Percentiles rank a stretch among this genome's conserved stretches.
Evolutionary conservation across 2,113 vertebrate species (phyloP).

Genomic region (Malurus alboscapulatus): DNA sequence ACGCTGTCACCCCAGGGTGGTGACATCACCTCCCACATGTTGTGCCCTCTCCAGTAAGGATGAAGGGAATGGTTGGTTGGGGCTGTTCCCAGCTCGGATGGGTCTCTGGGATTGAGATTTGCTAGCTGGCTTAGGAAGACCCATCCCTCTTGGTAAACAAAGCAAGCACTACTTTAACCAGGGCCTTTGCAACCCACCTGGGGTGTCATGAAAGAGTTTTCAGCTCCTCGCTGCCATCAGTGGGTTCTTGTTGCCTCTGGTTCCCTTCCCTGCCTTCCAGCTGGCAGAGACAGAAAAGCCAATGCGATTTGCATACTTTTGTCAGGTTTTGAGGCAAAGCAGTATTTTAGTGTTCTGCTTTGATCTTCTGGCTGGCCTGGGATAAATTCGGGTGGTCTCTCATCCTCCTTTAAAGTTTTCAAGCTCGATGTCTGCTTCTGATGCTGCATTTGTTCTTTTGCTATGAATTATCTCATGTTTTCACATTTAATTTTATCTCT

Average conservation of each 20-base stretch:
- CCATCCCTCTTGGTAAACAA: not conserved
- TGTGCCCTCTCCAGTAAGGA: not conserved
- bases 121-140: not conserved
- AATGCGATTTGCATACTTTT: not conserved
- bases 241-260: not conserved
- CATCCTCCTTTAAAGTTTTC: not conserved
- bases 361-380: not conserved
- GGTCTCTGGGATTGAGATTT: not conserved
- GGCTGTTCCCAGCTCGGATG: not conserved
- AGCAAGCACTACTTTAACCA: not conserved
- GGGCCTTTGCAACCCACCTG: not conserved
- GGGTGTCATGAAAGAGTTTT: not conserved
- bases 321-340: not conserved
- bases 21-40: not conserved
- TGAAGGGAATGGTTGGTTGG: not conserved
- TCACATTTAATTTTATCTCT: slow-evolving; percentile 21
- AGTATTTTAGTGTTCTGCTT: not conserved
- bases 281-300: not conserved
- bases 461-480: slow-evolving; percentile 6
- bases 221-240: not conserved
- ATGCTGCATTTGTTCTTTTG: slow-evolving; percentile 6
- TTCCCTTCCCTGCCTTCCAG: not conserved
- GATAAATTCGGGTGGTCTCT: not conserved
- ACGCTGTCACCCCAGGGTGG: not conserved
- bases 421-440: not conserved